Evolutionary conservation across 2,113 vertebrate species (phyloP).

Genomic region (Tragelaphus scriptus): DNA sequence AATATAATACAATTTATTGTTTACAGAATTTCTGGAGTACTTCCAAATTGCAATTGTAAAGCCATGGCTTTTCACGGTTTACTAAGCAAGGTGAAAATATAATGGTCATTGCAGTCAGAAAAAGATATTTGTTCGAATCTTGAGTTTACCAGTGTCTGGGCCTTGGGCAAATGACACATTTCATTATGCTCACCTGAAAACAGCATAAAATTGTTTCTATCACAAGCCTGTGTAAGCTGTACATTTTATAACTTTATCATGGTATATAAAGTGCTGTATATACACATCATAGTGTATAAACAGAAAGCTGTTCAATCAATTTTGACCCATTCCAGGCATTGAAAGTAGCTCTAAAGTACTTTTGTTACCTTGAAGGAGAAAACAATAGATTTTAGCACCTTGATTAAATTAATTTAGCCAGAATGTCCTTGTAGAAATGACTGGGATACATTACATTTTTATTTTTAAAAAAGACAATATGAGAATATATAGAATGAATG

Average conservation of each 20-base stretch:
- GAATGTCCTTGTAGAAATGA: background rate
- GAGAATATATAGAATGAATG: background rate
- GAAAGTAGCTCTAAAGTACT: background rate
- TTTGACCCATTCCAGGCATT: background rate
- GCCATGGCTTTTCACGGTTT: background rate
- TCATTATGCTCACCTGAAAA: slow-evolving; percentile 18
- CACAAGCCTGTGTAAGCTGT: background rate
- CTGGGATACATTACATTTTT: background rate
- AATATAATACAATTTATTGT: background rate
- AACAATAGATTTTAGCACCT: background rate
- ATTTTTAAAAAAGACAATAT: background rate
- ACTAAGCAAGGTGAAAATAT: background rate
- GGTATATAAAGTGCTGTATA: background rate
- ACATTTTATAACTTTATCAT: background rate
- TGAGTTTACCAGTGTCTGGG: background rate
- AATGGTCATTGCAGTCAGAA: background rate
- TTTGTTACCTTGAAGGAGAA: background rate
- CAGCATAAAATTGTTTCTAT: background rate
- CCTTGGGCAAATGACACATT: background rate
- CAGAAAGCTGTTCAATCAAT: background rate
- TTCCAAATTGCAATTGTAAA: background rate
- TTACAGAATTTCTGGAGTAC: background rate
- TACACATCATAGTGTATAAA: background rate
- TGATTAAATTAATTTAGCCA: background rate
- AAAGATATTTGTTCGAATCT: background rate